These are phyloP conservation scores for Prorops nasuta DNA, from an alignment of 1,140 invertebrate genomes.

Conservation along the genomic window DNA sequence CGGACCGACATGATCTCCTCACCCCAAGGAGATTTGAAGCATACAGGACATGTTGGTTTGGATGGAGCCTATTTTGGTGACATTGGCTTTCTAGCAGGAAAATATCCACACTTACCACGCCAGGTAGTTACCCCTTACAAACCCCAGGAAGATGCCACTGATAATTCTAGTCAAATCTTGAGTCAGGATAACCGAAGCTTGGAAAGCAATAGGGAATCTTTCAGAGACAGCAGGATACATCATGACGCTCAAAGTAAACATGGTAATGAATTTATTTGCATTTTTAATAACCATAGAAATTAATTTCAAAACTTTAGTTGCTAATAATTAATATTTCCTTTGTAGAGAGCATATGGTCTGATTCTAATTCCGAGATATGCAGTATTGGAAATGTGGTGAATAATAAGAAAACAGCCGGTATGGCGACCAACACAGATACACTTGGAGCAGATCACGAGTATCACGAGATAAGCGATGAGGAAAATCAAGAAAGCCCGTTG, in stretches of 20 bases:
- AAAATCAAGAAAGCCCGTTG: slow-evolving; percentile 59
- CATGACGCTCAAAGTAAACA: slow-evolving; percentile 45
- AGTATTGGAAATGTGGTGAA: slow-evolving; percentile 34
- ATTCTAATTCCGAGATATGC: slow-evolving; percentile 44
- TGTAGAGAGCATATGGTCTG: slow-evolving; percentile 49
- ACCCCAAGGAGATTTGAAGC: slow-evolving; percentile 94
- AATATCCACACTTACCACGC: slow-evolving; percentile 76
- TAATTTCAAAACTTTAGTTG: background rate
- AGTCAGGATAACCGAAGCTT: slow-evolving; percentile 49
- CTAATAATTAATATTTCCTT: slow-evolving; percentile 3
- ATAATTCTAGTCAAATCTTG: slow-evolving; percentile 51
- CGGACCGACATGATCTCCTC: slow-evolving; percentile 93
- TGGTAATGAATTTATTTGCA: slow-evolving; percentile 27
- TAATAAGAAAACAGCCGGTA: slow-evolving; percentile 31
- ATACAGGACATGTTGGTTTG: slow-evolving; percentile 92
- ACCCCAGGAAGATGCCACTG: slow-evolving; percentile 71
- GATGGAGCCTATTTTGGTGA: slow-evolving; percentile 97
- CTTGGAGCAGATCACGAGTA: slow-evolving; percentile 73
- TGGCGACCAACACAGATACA: slow-evolving; percentile 35
- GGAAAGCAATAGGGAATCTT: slow-evolving; percentile 48
- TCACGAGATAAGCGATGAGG: slow-evolving; percentile 90
- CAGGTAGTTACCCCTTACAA: slow-evolving; percentile 87
- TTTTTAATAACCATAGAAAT: slow-evolving; percentile 1
- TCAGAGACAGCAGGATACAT: slow-evolving; percentile 35
- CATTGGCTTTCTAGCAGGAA: slow-evolving; percentile 79